These are phyloP conservation scores for Streptopelia turtur DNA, from an alignment of 2,797 vertebrate species.

Conservation along the genomic window DNA sequence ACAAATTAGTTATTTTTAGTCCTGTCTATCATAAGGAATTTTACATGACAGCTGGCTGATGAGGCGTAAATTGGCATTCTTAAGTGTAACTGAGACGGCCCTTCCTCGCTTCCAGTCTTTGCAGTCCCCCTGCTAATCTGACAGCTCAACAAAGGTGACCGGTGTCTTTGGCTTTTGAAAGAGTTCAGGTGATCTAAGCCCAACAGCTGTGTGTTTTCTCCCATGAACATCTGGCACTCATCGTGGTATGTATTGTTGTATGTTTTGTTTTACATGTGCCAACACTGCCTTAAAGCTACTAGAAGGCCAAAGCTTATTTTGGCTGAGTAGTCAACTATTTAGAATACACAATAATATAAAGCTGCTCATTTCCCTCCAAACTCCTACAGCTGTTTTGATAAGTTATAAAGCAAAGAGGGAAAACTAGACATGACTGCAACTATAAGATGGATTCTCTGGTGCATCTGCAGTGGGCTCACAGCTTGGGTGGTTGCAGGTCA, in stretches of 20 bases:
- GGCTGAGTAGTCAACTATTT: slow-evolving; percentile 49
- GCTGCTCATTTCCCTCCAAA: neutral
- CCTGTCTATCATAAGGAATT: slow-evolving; percentile 52
- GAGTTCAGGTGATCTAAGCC: slow-evolving; percentile 62
- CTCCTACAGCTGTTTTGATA: slow-evolving; percentile 47
- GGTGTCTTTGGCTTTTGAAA: slow-evolving; percentile 43
- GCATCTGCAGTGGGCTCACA: neutral
- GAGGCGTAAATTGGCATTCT: slow-evolving; percentile 61
- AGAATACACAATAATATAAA: slow-evolving; percentile 42
- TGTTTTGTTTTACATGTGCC: slow-evolving; percentile 46
- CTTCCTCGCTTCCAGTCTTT: slow-evolving; percentile 49
- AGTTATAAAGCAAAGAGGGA: slow-evolving; percentile 1
- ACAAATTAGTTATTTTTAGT: slow-evolving; percentile 46
- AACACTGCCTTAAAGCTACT: slow-evolving; percentile 51
- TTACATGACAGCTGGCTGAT: slow-evolving; percentile 59
- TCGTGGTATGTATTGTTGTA: slow-evolving; percentile 52
- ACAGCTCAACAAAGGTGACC: slow-evolving; percentile 65
- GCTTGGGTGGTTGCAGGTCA: slow-evolving; percentile 55
- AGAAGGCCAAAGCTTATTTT: slow-evolving; percentile 59
- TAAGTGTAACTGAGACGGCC: slow-evolving; percentile 60
- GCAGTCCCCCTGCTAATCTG: slow-evolving; percentile 52
- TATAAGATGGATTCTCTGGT: neutral
- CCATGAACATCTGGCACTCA: slow-evolving; percentile 64
- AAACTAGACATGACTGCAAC: neutral
- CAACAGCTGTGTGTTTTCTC: slow-evolving; percentile 61